phyloP scores from a whole-genome alignment of 2,888 invertebrate genomes.

The Taenaris catops region DNA sequence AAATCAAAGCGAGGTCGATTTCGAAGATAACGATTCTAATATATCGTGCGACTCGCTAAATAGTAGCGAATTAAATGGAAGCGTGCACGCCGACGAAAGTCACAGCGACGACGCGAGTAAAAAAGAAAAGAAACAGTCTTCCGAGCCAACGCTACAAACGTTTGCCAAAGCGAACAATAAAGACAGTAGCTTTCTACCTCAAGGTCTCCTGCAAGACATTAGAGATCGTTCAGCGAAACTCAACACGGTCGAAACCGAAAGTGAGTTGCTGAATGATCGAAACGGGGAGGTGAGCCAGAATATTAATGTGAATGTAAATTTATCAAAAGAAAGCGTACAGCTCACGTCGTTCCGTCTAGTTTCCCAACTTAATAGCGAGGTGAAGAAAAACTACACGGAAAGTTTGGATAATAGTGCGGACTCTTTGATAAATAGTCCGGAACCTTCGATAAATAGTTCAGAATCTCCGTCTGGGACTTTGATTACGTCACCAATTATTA shows the following conservation, averaged over 20 bases:
- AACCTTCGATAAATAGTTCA: constrained; percentile 44
- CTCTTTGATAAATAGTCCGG: constrained; percentile 28
- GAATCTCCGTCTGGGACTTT: constrained; percentile 11
- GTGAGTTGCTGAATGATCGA: constrained; percentile 47
- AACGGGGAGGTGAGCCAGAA: constrained; percentile 58
- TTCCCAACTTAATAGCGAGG: constrained; percentile 67
- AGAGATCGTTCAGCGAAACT: constrained; percentile 82
- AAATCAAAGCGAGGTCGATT: constrained; percentile 83
- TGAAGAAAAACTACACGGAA: constrained; percentile 40
- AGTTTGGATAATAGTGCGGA: constrained; percentile 1
- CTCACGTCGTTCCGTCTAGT: constrained; percentile 76
- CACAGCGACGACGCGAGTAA: constrained; percentile 55
- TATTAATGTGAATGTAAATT: constrained; percentile 69
- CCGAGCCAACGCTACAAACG: constrained; percentile 53
- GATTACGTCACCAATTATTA: constrained; percentile 72
- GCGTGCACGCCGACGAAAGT: constrained; percentile 72
- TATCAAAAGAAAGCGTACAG: constrained; percentile 69
- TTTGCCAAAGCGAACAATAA: constrained; percentile 51
- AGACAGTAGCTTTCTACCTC: constrained; percentile 79
- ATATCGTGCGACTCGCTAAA: constrained; percentile 91
- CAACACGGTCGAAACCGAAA: constrained; percentile 65
- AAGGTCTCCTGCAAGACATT: constrained; percentile 84
- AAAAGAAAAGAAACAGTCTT: constrained; percentile 56
- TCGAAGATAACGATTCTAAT: constrained; percentile 87
- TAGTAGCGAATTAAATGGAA: constrained; percentile 82